Percentiles rank a stretch among this genome's conserved stretches.
Evolutionary conservation across 2,113 vertebrate species (phyloP).

Genomic region (Myotis yumanensis): DNA sequence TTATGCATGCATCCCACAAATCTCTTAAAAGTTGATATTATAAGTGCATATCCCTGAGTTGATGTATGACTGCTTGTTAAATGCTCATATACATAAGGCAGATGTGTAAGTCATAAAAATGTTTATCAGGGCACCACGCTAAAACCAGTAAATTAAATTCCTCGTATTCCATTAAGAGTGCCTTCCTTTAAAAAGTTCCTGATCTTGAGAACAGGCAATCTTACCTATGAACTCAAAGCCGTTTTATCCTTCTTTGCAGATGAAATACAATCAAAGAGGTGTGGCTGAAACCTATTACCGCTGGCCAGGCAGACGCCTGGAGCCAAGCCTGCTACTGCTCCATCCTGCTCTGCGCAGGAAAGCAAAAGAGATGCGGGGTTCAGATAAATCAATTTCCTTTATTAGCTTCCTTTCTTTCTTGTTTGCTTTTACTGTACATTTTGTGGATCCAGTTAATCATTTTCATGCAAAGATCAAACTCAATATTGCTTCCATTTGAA

Average conservation of each 20-base stretch:
- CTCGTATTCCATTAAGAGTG: constrained; percentile 65
- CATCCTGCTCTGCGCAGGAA: constrained; percentile 68
- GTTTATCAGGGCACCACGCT: constrained; percentile 38
- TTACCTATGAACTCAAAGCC: constrained; percentile 66
- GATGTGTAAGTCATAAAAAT: constrained; percentile 11
- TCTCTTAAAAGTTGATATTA: not conserved
- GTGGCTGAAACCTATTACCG: constrained; percentile 78
- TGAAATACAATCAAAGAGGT: constrained; percentile 81
- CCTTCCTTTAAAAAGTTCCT: constrained; percentile 51
- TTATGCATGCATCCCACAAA: not conserved
- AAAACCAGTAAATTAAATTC: constrained; percentile 53
- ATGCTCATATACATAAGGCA: not conserved
- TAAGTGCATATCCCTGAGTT: not conserved
- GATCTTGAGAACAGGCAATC: constrained; percentile 63
- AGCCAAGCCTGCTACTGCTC: constrained; percentile 78
- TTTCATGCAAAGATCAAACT: constrained; percentile 81
- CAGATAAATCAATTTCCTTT: constrained; percentile 84
- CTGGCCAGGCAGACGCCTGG: constrained; percentile 81
- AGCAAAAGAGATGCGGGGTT: constrained; percentile 81
- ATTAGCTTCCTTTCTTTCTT: constrained; percentile 82
- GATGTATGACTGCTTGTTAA: not conserved
- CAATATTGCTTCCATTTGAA: constrained; percentile 79
- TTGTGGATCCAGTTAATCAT: constrained; percentile 73
- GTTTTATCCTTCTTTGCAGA: constrained; percentile 67
- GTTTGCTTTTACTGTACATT: constrained; percentile 69